Evolutionary conservation across 2,888 invertebrate genomes (phyloP).

Genomic region (Anarsia innoxiella): DNA sequence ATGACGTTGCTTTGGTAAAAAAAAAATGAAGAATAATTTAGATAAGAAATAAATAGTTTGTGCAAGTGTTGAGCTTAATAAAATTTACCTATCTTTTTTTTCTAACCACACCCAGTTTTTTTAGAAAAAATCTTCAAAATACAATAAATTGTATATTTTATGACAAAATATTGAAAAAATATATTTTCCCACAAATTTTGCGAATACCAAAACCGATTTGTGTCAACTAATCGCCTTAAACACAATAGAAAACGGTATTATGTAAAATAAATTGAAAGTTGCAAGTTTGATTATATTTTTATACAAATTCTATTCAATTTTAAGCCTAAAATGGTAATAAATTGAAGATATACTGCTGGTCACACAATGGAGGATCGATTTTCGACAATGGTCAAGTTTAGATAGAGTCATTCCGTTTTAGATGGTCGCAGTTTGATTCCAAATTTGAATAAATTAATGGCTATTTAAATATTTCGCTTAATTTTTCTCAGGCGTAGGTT

Average conservation of each 20-base stretch:
- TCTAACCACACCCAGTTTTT: too few relatives aligned
- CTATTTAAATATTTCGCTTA: neutral
- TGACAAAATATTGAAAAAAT: neutral
- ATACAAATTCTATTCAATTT: conserved; percentile 46
- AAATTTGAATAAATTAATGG: conserved; percentile 41
- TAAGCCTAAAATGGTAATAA: conserved; percentile 32
- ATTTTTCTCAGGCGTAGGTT: conserved; percentile 11
- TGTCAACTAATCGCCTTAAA: neutral
- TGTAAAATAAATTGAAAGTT: conserved; percentile 10
- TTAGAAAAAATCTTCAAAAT: too few relatives aligned
- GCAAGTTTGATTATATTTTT: conserved; percentile 18
- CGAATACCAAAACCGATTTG: conserved; percentile 9
- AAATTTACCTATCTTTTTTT: too few relatives aligned
- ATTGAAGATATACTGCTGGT: conserved; percentile 38
- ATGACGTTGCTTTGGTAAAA: too few relatives aligned
- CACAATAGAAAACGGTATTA: conserved; percentile 10
- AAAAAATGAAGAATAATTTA: too few relatives aligned
- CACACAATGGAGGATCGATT: conserved; percentile 29
- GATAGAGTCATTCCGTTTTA: conserved; percentile 50
- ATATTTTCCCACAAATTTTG: conserved; percentile 9
- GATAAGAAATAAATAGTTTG: too few relatives aligned
- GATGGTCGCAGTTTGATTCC: conserved; percentile 26
- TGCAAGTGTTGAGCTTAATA: too few relatives aligned
- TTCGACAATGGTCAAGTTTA: conserved; percentile 34
- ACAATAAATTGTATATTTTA: too few relatives aligned